Evolutionary conservation across 2,888 invertebrate species (phyloP).

Genomic region (Tipula unca): DNA sequence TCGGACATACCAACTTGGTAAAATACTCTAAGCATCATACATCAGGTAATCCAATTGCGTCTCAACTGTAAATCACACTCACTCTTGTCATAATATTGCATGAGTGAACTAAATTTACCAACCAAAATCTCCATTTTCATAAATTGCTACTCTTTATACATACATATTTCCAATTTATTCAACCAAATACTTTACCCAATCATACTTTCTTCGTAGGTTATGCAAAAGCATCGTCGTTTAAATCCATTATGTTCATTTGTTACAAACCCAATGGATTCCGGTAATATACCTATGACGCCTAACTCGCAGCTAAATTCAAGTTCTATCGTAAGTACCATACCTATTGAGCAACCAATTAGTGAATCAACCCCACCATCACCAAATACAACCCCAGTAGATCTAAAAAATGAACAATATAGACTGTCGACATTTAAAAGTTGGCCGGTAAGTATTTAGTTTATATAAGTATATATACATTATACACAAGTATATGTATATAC

Average conservation of each 20-base stretch:
- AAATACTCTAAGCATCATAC: too few species aligned
- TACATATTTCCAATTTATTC: too few species aligned
- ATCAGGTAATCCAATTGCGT: too few species aligned
- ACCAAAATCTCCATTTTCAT: too few species aligned
- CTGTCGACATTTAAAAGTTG: conserved; percentile 64
- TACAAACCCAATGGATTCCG: conserved; percentile 53
- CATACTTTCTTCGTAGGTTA: conserved; percentile 32
- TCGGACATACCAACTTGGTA: too few species aligned
- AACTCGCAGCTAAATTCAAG: conserved; percentile 21
- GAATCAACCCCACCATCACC: not conserved
- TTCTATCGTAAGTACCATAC: not conserved
- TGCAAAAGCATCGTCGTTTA: conserved; percentile 56
- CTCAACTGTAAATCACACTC: too few species aligned
- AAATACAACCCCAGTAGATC: conserved; percentile 35
- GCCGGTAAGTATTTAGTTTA: conserved; percentile 51
- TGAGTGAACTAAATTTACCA: too few species aligned
- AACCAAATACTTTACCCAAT: too few species aligned
- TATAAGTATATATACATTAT: not conserved
- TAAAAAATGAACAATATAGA: conserved; percentile 59
- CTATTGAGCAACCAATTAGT: not conserved
- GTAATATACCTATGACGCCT: conserved; percentile 51
- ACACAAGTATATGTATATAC: too few species aligned
- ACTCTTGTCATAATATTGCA: too few species aligned
- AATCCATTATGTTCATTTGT: conserved; percentile 66
- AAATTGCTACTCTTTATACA: too few species aligned